phyloP scores from a whole-genome alignment of 2,797 vertebrate genomes.

The Loriculus beryllinus region DNA sequence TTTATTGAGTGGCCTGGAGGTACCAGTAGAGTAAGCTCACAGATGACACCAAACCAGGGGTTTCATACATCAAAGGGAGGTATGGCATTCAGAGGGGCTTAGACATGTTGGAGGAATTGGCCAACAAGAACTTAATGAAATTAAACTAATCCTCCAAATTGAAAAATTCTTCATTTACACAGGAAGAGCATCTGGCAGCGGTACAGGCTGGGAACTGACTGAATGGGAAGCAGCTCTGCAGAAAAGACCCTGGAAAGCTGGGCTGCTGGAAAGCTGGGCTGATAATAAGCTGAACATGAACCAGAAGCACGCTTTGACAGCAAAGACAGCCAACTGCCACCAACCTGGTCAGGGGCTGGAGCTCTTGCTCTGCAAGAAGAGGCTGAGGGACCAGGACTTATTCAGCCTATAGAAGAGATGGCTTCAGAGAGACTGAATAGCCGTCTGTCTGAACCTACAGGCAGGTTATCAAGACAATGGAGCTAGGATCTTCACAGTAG shows the following conservation, averaged over 20 bases:
- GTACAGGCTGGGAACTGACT: not conserved
- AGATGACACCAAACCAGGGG: not conserved
- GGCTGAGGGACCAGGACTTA: not conserved
- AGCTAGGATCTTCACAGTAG: not conserved
- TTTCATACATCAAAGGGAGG: not conserved
- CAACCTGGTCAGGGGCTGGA: not conserved
- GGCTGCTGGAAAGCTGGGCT: not conserved
- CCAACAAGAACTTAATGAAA: not conserved
- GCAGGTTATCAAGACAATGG: not conserved
- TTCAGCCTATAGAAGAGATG: not conserved
- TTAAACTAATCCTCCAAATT: not conserved
- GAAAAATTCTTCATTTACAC: not conserved
- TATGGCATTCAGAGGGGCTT: not conserved
- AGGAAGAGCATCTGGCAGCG: not conserved
- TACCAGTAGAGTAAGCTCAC: not conserved
- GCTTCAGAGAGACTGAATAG: not conserved
- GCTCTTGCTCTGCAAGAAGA: not conserved
- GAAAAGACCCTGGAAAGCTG: not conserved
- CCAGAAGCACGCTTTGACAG: not conserved
- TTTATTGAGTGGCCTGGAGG: not conserved
- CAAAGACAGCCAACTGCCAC: not conserved
- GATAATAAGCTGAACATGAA: not conserved
- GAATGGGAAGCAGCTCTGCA: not conserved
- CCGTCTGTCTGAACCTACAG: not conserved
- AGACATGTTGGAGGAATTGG: not conserved